These are phyloP conservation scores for Helicoverpa armigera DNA, from an alignment of 1,140 invertebrate genomes.

Conservation along the genomic window DNA sequence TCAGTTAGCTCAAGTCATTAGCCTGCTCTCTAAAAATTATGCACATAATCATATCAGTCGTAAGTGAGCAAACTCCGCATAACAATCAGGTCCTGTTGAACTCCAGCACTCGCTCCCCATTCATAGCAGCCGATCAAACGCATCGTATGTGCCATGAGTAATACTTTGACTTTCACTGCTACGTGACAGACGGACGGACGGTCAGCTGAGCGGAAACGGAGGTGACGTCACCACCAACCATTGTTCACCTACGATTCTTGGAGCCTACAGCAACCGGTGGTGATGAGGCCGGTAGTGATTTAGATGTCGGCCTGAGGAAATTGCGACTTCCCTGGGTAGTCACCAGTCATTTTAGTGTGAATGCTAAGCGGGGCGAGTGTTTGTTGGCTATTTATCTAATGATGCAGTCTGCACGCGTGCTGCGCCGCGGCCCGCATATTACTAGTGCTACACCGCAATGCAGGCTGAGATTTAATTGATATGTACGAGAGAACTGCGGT, in stretches of 20 bases:
- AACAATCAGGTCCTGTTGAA: neutral
- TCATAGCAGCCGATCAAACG: conserved; percentile 7
- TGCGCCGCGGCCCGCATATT: neutral
- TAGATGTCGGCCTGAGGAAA: conserved; percentile 37
- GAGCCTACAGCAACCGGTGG: neutral
- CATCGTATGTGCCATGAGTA: conserved; percentile 54
- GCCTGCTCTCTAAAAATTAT: neutral
- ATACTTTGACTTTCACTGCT: conserved; percentile 73
- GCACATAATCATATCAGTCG: neutral
- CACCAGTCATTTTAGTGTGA: neutral
- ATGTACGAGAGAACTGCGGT: neutral
- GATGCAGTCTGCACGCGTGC: conserved; percentile 18
- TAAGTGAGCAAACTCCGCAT: neutral
- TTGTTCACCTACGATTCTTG: conserved; percentile 46
- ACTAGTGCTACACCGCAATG: neutral
- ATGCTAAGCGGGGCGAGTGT: conserved; percentile 27
- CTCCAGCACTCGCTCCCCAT: conserved; percentile 1
- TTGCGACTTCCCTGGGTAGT: conserved; percentile 33
- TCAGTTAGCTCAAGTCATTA: neutral
- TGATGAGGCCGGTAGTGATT: conserved; percentile 46
- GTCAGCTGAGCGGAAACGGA: conserved; percentile 78
- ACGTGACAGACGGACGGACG: conserved; percentile 63
- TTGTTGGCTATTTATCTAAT: conserved; percentile 16
- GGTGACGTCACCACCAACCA: conserved; percentile 68
- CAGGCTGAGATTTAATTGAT: neutral